Percentiles rank a stretch among this genome's conserved stretches.
Conservation (phyloP, 2,797 vertebrate species). For the Dipus sagitta region DNA sequence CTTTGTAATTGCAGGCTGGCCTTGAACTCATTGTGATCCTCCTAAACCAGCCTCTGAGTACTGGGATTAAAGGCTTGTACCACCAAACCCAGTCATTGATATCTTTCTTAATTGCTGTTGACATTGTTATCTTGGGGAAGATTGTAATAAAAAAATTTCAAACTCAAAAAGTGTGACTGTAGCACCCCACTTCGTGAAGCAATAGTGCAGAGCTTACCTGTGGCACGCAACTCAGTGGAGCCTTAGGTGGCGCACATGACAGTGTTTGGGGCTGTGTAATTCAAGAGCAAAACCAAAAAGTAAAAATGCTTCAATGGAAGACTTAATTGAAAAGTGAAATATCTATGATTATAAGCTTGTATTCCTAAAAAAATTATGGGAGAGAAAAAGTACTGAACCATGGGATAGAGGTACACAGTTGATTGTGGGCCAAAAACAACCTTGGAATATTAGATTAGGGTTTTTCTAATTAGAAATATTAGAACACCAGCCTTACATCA, state of each 20-base stretch:
- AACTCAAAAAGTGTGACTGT: not conserved
- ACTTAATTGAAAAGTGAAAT: slow-evolving; percentile 19
- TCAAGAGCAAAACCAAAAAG: not conserved
- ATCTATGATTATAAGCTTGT: not conserved
- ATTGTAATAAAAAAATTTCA: not conserved
- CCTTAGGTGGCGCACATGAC: not conserved
- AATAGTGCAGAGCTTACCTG: not conserved
- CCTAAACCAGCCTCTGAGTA: too few relatives aligned
- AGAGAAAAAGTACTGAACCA: not conserved
- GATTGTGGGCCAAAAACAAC: too few relatives aligned
- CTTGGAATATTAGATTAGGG: too few relatives aligned
- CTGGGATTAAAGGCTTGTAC: too few relatives aligned
- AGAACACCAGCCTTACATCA: not conserved
- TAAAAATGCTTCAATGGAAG: not conserved
- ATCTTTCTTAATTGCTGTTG: not conserved
- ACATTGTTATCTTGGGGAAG: not conserved
- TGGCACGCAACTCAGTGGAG: not conserved
- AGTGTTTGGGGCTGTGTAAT: not conserved
- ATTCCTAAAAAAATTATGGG: slow-evolving; percentile 47
- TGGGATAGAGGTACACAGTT: too few relatives aligned
- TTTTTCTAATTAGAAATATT: too few relatives aligned
- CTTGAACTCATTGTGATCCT: too few relatives aligned
- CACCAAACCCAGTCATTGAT: not conserved
- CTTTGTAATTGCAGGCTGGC: too few relatives aligned
- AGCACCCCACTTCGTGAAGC: slow-evolving; percentile 1